Percentiles rank a stretch among this genome's conserved stretches.
Conservation (phyloP, 2,113 vertebrate genomes). For the Xiphophorus maculatus region DNA sequence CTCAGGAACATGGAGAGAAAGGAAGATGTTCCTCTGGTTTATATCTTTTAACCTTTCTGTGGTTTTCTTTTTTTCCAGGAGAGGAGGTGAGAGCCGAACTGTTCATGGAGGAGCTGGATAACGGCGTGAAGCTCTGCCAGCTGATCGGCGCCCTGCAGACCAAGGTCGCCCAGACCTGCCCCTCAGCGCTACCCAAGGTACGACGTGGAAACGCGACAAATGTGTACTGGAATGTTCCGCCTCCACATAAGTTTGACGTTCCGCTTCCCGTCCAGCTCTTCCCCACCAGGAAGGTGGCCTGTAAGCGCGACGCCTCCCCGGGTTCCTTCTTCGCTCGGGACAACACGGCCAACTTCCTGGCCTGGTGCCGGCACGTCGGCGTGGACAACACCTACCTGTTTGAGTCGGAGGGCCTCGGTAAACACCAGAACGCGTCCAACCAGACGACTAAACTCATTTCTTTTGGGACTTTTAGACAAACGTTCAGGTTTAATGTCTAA, state of each 20-base stretch:
- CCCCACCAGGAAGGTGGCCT: constrained; percentile 87
- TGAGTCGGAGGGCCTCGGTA: constrained; percentile 97
- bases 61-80: constrained; percentile 44
- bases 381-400: constrained; percentile 96
- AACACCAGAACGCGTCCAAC: neutral
- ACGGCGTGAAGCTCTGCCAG: constrained; percentile 85
- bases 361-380: constrained; percentile 90
- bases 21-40: neutral
- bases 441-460: neutral
- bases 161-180: constrained; percentile 81
- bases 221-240: no score
- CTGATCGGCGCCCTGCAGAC: constrained; percentile 87
- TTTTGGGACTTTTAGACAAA: no score
- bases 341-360: constrained; percentile 97
- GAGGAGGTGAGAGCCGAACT: constrained; percentile 84
- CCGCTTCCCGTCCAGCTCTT: constrained; percentile 78
- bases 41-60: neutral
- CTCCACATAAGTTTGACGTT: neutral
- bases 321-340: constrained; percentile 98
- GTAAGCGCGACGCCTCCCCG: constrained; percentile 90
- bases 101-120: constrained; percentile 82
- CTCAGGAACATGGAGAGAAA: neutral
- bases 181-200: constrained; percentile 82
- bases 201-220: constrained; percentile 46
- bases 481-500: no score